Evolutionary conservation across 1,140 invertebrate species (phyloP), one percentile per base, ranked within the genome.

Genomic region (Anagrus nilaparvatae): DNA sequence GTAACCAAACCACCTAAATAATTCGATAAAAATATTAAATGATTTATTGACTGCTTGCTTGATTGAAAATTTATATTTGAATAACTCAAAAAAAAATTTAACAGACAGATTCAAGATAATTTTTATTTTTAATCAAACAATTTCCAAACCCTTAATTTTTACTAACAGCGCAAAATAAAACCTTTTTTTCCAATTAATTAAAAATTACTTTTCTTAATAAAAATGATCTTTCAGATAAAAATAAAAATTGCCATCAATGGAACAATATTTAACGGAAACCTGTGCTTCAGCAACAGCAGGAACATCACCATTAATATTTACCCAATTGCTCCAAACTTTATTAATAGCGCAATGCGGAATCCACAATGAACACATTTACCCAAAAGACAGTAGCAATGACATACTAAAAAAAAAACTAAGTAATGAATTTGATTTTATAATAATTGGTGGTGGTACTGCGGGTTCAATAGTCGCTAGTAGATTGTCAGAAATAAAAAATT

Each of bases 381-480:
- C 74, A 0, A 47, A 54, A 3, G 67, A 71, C 19, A 49, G 74
- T 55, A 74, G 71, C 1, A 36, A 53, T 5, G 74, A 78, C 6
- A 49, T 65, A 17, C 13, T 54, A 4, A 25, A 33, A 24, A 0
- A 43, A 2, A 48, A 67, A 27, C 60, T 72, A 1, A n/a, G n/a
- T n/a, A n/a, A n/a, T n/a, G 55, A 65, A 18, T 78, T 75, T 42
- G 75, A 77, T 43, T 76, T 77, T 39, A 66, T 77, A 3, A 56
- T 74, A 0, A 71, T 71, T 0, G 75, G 76, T 1, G 65, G 63
- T 8, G 82, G 82, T 24, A 77, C 79, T 0, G 77, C 78, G 2
- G 82, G 82, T 23, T 73, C 73, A 30, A 72, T 78, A 2, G 30
- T 85, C 12, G 80, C 82, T 0, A 72, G 65, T 43, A 58, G 82